Base-by-base conservation (phyloP, 2,113 vertebrate genomes). In the Cololabis saira region DNA sequence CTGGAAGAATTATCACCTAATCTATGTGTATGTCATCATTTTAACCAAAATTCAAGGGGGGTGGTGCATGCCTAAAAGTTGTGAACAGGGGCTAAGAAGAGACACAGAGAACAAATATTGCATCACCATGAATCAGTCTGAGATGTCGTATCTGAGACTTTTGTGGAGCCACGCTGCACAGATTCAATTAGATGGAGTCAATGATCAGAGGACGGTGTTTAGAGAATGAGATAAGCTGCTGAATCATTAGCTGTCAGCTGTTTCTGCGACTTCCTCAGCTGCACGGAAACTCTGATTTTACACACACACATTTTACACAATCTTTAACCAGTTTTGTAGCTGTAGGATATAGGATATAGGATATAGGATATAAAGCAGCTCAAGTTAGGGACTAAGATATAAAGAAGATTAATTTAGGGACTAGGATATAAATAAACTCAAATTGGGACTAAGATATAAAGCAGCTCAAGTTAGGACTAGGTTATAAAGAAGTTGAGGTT, bases 1-100 rank as follows among this genome's bases (percentile, higher is more conserved):
- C 52, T 53, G 22, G 18, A 55, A 50, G 70, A 52, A 58, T 71
- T 41, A 53, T 67, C 55, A n/a, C 71, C 64, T 69, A 64, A 62
- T 66, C 43, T 43, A 33, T 47, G 60, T 56, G 60, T 75, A 67
- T 76, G 43, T 78, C 75, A 56, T 60, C 6, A 21, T 79, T 62
- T 75, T 47, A 71, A 67, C 16, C 10, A 74, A 40, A 47, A 18
- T 7, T 37, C 33, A 37, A 37, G 33, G 10, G 10, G 6, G 33
- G 10, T 37, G 33, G 33, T 37, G 10, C 3, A 37, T 37, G 15
- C 43, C 9, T n/a, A 40, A 50, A 56, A 24, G 47, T 7, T 12
- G 5, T 19, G 49, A 40, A 58, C 30, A 42, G 11, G 22, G 41
- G 22, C 5, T 19, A 3, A n/a, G 27, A 2, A 3, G 27, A 65